Evolutionary conservation across 2,797 vertebrate genomes (phyloP).

Genomic region (Meriones psammophilus): DNA sequence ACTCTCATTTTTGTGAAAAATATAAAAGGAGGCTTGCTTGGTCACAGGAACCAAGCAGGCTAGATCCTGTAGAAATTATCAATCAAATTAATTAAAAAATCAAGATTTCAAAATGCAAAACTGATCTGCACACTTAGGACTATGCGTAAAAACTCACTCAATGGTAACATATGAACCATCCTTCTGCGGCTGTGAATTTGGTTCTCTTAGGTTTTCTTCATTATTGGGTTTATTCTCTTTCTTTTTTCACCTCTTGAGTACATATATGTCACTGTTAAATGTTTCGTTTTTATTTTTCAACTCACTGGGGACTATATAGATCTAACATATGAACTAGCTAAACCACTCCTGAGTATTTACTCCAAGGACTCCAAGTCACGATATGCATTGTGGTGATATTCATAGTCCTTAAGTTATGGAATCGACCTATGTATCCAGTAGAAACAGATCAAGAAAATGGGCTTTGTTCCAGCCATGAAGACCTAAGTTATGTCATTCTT

Average conservation of each 20-base stretch:
- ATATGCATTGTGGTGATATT: not conserved
- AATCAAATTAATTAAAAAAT: not conserved
- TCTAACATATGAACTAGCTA: not conserved
- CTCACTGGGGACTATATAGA: not conserved
- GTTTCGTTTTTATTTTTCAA: not conserved
- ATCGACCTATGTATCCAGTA: not conserved
- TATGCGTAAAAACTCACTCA: not conserved
- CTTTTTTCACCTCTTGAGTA: not conserved
- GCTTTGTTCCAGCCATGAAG: not conserved
- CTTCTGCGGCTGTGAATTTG: not conserved
- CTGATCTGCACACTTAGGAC: not conserved
- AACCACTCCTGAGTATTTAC: not conserved
- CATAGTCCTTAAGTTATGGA: not conserved
- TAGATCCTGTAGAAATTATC: not conserved
- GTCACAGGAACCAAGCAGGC: not conserved
- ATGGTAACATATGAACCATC: not conserved
- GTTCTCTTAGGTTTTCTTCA: not conserved
- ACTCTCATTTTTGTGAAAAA: not conserved
- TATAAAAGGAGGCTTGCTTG: not conserved
- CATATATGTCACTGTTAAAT: not conserved
- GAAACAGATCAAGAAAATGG: not conserved
- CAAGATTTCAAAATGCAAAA: not conserved
- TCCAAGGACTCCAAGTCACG: not conserved
- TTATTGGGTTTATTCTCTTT: not conserved
- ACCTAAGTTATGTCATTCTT: not conserved